A percentile compares a stretch with the other conserved stretches of the same genome.
These are phyloP conservation scores for Rhabdophis nuchalis DNA, from an alignment of 2,797 vertebrate species.

Conservation along the genomic window DNA sequence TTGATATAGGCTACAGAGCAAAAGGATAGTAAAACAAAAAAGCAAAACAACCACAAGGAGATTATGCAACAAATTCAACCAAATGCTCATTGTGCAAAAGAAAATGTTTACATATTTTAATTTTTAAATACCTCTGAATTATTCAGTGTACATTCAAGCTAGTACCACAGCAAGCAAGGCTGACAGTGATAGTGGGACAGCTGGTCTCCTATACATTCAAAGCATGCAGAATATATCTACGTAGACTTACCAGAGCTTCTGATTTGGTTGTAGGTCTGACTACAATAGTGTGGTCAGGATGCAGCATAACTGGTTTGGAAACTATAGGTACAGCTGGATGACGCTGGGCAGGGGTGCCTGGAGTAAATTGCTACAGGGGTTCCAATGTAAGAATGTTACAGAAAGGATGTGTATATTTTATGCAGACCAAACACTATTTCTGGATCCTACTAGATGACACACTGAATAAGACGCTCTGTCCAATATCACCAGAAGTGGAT, in stretches of 20 bases:
- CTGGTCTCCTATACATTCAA: neutral
- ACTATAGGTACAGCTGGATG: constrained; percentile 82
- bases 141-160: neutral
- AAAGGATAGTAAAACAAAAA: neutral
- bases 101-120: constrained; percentile 5
- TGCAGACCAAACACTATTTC: constrained; percentile 15
- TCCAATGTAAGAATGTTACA: constrained; percentile 55
- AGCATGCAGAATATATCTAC: neutral
- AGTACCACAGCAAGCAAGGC: neutral
- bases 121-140: neutral
- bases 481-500: neutral
- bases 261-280: constrained; percentile 82
- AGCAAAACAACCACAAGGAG: neutral
- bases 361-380: constrained; percentile 84
- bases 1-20: neutral
- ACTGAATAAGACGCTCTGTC: neutral
- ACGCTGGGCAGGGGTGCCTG: constrained; percentile 87
- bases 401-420: neutral
- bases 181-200: constrained; percentile 6
- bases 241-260: constrained; percentile 85
- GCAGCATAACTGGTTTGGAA: constrained; percentile 95
- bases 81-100: neutral
- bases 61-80: neutral
- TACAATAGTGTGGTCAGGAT: constrained; percentile 79
- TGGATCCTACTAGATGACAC: neutral